A percentile compares a stretch with the other conserved stretches of the same genome.
Evolutionary conservation across 1,140 invertebrate species (phyloP).

Genomic region (Brachionus asplanchnoidis): DNA sequence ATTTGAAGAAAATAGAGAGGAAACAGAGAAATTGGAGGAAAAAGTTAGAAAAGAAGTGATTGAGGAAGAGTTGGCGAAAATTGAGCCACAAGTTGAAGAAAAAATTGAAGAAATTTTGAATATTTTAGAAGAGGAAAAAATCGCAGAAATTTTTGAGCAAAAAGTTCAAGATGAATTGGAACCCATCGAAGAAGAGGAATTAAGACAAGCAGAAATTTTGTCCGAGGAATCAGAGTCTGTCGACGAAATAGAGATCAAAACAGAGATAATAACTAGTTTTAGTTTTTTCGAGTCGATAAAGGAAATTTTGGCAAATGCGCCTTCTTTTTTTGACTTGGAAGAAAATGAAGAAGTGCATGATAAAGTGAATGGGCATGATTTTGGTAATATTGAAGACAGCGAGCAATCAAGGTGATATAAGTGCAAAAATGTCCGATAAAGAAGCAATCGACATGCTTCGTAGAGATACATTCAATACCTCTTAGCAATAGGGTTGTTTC

Average conservation of each 20-base stretch:
- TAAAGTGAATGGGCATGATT: neutral
- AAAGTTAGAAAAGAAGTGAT: neutral
- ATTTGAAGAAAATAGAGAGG: no score
- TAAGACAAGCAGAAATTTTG: neutral
- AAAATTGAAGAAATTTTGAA: neutral
- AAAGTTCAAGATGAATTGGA: neutral
- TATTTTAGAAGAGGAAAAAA: neutral
- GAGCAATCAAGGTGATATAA: conserved; percentile 5
- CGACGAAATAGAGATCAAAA: conserved; percentile 11
- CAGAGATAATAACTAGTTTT: conserved; percentile 13
- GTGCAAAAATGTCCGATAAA: neutral
- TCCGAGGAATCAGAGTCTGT: neutral
- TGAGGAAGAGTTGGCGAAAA: neutral
- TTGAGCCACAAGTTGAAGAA: neutral
- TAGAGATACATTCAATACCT: neutral
- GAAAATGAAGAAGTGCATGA: neutral
- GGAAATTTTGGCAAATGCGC: conserved; percentile 13
- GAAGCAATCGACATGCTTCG: neutral
- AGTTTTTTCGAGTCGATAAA: conserved; percentile 32
- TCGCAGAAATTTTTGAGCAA: neutral
- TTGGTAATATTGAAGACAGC: neutral
- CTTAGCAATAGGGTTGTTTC: neutral
- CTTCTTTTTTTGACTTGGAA: conserved; percentile 24
- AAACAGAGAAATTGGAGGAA: neutral
- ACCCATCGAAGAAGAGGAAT: neutral